Evolutionary conservation across 2,113 vertebrate species (phyloP).

Genomic region (Electrona antarctica): DNA sequence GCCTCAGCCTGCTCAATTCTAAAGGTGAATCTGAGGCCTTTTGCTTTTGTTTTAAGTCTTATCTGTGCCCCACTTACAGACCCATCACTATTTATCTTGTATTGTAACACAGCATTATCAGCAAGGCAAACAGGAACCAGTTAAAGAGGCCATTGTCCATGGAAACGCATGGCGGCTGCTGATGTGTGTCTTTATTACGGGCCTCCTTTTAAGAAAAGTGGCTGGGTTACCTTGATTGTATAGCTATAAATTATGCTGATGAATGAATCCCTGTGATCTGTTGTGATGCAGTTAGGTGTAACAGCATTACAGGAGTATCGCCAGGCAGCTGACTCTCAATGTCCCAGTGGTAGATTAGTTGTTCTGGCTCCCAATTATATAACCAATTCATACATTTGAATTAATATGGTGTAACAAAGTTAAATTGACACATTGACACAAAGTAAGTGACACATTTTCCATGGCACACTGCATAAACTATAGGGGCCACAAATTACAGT

Average conservation of each 20-base stretch:
- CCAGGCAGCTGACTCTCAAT: no score
- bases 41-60: constrained; percentile 62
- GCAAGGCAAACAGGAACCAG: constrained; percentile 70
- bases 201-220: constrained; percentile 31
- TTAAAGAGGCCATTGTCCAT: constrained; percentile 64
- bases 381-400: constrained; percentile 9
- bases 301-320: no score
- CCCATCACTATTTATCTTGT: constrained; percentile 46
- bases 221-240: constrained; percentile 30
- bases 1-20: constrained; percentile 25
- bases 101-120: constrained; percentile 65
- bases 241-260: no score
- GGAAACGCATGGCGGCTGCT: constrained; percentile 56
- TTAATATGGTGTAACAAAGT: constrained; percentile 24
- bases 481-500: constrained; percentile 28
- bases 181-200: constrained; percentile 52
- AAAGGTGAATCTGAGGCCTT: constrained; percentile 38
- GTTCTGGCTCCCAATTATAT: no score
- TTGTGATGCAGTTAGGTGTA: no score
- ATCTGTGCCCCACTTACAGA: constrained; percentile 61
- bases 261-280: no score
- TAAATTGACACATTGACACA: no score
- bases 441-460: constrained; percentile 7
- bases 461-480: constrained; percentile 1
- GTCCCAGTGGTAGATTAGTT: no score